Conservation (phyloP, 2,113 vertebrate genomes). For the Hippocampus zosterae region DNA sequence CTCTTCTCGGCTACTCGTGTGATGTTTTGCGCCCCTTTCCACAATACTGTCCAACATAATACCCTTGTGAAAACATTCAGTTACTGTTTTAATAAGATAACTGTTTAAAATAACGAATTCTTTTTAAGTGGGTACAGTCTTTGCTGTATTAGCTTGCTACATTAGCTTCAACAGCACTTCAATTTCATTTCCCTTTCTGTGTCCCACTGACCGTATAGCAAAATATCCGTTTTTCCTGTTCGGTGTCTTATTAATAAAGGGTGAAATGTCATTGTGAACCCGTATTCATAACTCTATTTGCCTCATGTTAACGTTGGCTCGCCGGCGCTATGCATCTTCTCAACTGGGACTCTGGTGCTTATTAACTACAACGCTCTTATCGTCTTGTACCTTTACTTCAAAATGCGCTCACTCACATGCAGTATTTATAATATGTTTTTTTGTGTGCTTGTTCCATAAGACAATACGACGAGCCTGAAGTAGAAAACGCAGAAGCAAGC, state of each 20-base stretch:
- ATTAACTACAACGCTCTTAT: background rate
- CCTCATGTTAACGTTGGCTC: background rate
- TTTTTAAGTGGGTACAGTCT: background rate
- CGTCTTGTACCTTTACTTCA: no score
- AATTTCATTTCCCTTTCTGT: conserved; percentile 8
- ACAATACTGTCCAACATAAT: background rate
- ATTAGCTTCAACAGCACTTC: conserved; percentile 24
- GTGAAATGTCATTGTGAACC: background rate
- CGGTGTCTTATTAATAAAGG: background rate
- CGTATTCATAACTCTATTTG: background rate
- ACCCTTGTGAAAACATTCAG: background rate
- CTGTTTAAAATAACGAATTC: background rate
- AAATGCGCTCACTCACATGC: background rate
- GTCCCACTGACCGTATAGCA: background rate
- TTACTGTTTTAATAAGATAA: background rate
- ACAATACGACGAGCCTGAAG: conserved; percentile 84
- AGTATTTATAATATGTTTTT: background rate
- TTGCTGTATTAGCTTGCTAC: conserved; percentile 7
- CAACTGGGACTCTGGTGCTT: background rate
- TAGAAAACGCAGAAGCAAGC: conserved; percentile 97
- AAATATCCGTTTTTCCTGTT: background rate
- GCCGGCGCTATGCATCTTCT: background rate
- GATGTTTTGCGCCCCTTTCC: background rate
- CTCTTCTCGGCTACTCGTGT: background rate
- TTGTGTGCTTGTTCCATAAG: conserved; percentile 43